phyloP scores from a whole-genome alignment of 2,113 vertebrate species.

The Calidris pygmaea region DNA sequence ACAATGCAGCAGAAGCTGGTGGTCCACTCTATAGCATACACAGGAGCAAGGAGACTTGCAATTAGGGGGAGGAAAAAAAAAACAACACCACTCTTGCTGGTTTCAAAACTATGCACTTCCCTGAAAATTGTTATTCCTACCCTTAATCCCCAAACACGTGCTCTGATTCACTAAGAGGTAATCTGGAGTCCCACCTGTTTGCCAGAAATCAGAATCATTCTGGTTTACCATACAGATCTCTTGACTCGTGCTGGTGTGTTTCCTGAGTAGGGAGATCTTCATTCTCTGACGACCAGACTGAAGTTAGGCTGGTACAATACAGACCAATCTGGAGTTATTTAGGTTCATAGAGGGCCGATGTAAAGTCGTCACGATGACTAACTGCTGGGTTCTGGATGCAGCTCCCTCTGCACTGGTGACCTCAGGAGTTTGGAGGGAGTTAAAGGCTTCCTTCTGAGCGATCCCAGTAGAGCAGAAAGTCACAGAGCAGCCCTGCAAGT shows the following conservation, averaged over 20 bases:
- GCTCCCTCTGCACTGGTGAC: neutral
- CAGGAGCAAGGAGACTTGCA: neutral
- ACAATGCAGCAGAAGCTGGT: neutral
- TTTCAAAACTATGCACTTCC: neutral
- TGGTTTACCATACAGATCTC: slow-evolving; percentile 32
- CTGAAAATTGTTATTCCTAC: neutral
- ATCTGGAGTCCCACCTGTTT: neutral
- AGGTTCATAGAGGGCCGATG: slow-evolving; percentile 3
- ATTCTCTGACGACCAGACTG: slow-evolving; percentile 21
- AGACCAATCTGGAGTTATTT: slow-evolving; percentile 10
- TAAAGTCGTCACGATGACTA: slow-evolving; percentile 33
- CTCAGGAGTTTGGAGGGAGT: neutral
- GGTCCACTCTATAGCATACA: neutral
- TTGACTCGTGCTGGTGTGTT: slow-evolving; percentile 25
- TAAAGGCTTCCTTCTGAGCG: slow-evolving; percentile 28
- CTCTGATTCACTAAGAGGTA: neutral
- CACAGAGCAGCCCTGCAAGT: slow-evolving; percentile 36
- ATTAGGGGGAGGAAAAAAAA: neutral
- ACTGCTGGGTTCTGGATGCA: slow-evolving; percentile 25
- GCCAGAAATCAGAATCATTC: neutral
- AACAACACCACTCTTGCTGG: neutral
- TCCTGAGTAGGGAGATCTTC: slow-evolving; percentile 14
- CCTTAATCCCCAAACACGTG: neutral
- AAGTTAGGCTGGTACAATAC: neutral
- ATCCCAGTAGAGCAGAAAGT: slow-evolving; percentile 54